Conservation (phyloP, 2,113 vertebrate genomes). For the Empidonax traillii region DNA sequence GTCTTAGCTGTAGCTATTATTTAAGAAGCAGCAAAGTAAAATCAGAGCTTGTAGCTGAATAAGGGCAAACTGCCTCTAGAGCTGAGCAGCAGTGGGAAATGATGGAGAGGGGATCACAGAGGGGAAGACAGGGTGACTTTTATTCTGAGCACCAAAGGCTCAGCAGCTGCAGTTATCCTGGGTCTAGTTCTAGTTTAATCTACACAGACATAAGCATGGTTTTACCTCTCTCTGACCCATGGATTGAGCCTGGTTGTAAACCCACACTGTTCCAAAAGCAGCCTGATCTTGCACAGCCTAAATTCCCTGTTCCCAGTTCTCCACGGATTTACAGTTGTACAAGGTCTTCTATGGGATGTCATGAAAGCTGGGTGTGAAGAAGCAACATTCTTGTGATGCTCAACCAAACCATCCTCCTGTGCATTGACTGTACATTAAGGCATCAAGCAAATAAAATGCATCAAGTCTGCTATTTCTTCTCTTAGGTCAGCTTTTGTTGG, state of each 20-base stretch:
- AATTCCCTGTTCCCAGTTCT: not conserved
- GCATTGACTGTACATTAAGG: not conserved
- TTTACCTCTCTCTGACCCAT: not conserved
- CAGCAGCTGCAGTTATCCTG: not conserved
- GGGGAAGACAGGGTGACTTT: not conserved
- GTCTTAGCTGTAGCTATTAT: not conserved
- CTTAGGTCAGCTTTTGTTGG: not conserved
- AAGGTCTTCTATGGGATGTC: not conserved
- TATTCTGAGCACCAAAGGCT: not conserved
- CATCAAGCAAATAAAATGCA: not conserved
- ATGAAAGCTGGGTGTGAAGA: not conserved
- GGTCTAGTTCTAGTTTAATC: not conserved
- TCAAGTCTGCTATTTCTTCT: not conserved
- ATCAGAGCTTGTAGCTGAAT: not conserved
- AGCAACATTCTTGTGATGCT: not conserved
- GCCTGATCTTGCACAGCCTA: not conserved
- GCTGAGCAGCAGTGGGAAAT: not conserved
- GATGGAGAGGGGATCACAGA: not conserved
- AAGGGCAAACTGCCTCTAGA: not conserved
- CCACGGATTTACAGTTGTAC: not conserved
- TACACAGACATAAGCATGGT: rapidly evolving
- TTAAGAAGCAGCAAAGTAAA: not conserved
- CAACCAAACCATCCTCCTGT: not conserved
- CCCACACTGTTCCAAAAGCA: not conserved
- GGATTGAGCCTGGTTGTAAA: not conserved